A percentile compares a stretch with the other conserved stretches of the same genome.
Conservation (phyloP, 2,113 vertebrate genomes). For the Aleadryas rufinucha region DNA sequence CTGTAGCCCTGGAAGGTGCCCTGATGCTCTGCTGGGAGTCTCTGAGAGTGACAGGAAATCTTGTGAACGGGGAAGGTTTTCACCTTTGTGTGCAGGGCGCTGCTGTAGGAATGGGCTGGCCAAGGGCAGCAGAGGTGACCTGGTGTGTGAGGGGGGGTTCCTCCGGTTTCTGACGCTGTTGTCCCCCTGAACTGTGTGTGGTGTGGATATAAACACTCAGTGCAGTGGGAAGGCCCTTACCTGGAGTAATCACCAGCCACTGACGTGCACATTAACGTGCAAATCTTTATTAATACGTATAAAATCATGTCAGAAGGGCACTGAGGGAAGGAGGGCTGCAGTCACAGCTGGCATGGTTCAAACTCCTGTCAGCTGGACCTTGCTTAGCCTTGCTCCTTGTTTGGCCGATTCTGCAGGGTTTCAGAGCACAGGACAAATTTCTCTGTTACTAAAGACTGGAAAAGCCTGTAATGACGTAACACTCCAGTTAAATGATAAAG, state of each 20-base stretch:
- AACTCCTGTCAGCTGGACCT: accelerated
- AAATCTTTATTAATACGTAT: background rate
- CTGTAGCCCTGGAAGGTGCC: background rate
- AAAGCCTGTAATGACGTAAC: background rate
- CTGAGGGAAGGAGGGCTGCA: background rate
- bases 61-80: background rate
- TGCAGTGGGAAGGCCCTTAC: background rate
- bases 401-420: background rate
- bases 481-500: background rate
- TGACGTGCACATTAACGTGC: background rate
- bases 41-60: background rate
- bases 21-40: background rate
- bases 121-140: background rate
- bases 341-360: accelerated
- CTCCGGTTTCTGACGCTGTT: accelerated
- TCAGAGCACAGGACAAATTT: background rate
- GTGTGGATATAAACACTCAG: accelerated
- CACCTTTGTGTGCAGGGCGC: background rate
- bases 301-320: background rate
- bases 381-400: background rate
- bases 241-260: background rate
- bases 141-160: background rate
- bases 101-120: background rate
- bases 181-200: accelerated
- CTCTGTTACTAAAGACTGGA: background rate